phyloP scores from a whole-genome alignment of 1,140 invertebrate species.

The Tenebrio molitor region DNA sequence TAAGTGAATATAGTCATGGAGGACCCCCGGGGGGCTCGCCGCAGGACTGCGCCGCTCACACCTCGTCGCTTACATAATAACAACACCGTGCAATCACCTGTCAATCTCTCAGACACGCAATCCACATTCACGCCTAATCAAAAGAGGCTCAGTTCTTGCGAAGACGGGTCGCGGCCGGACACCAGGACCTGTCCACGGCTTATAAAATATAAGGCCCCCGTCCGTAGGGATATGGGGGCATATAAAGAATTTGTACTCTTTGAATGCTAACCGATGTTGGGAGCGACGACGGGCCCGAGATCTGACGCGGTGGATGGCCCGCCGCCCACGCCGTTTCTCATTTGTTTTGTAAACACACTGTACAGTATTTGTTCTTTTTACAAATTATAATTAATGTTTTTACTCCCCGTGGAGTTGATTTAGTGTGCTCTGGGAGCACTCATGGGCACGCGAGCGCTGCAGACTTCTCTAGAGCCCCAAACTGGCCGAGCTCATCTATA shows the following conservation, averaged over 20 bases:
- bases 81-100: slow-evolving; percentile 63
- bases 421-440: slow-evolving; percentile 47
- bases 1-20: slow-evolving; percentile 40
- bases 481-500: slow-evolving; percentile 30
- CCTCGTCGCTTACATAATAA: slow-evolving; percentile 45
- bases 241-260: slow-evolving; percentile 64
- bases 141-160: slow-evolving; percentile 61
- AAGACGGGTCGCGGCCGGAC: slow-evolving; percentile 47
- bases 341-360: slow-evolving; percentile 56
- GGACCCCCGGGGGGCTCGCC: slow-evolving; percentile 2
- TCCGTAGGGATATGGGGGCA: slow-evolving; percentile 41
- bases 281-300: slow-evolving; percentile 57
- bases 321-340: slow-evolving; percentile 46
- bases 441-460: slow-evolving; percentile 50
- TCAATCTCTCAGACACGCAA: slow-evolving; percentile 58
- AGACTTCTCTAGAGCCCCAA: slow-evolving; percentile 45
- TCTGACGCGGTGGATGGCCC: slow-evolving; percentile 55
- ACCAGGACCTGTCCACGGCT: slow-evolving; percentile 50
- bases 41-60: slow-evolving; percentile 8
- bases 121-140: slow-evolving; percentile 58
- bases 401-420: slow-evolving; percentile 50
- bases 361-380: slow-evolving; percentile 53
- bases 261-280: slow-evolving; percentile 60
- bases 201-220: slow-evolving; percentile 59
- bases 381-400: slow-evolving; percentile 50